A percentile compares a stretch with the other conserved stretches of the same genome.
Conservation (phyloP, 2,113 vertebrate species). For the Nymphicus hollandicus region DNA sequence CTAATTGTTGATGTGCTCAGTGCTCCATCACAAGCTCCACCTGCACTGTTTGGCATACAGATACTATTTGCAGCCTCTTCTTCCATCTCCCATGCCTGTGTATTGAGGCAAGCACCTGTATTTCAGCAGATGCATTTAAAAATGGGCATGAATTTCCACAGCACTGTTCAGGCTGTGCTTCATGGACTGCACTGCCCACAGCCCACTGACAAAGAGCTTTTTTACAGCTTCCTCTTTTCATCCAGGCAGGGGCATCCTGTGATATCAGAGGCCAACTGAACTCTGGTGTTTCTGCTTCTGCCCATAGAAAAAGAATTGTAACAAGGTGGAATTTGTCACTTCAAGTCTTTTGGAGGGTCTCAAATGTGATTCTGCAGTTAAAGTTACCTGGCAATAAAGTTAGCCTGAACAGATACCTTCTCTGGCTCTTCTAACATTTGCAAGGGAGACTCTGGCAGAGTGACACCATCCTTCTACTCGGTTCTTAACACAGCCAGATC, state of each 20-base stretch:
- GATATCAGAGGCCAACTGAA: neutral
- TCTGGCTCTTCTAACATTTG: neutral
- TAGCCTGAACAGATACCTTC: neutral
- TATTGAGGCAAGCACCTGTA: neutral
- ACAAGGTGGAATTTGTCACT: neutral
- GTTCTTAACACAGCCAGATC: neutral
- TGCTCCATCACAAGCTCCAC: neutral
- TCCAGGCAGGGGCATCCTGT: neutral
- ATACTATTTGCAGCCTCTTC: neutral
- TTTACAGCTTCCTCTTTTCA: neutral
- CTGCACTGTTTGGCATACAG: neutral
- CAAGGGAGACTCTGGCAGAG: neutral
- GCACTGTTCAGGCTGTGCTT: accelerated
- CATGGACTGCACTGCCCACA: neutral
- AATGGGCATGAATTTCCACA: neutral
- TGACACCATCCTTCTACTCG: neutral
- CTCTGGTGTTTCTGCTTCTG: neutral
- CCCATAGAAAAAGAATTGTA: neutral
- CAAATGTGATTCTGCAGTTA: neutral
- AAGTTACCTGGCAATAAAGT: neutral
- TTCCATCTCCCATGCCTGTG: neutral
- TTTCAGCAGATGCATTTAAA: neutral
- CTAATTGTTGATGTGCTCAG: neutral
- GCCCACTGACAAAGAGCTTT: neutral
- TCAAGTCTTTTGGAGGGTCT: accelerated